Conservation (phyloP, 2,888 invertebrate genomes). For the Drosophila nr. fundita region DNA sequence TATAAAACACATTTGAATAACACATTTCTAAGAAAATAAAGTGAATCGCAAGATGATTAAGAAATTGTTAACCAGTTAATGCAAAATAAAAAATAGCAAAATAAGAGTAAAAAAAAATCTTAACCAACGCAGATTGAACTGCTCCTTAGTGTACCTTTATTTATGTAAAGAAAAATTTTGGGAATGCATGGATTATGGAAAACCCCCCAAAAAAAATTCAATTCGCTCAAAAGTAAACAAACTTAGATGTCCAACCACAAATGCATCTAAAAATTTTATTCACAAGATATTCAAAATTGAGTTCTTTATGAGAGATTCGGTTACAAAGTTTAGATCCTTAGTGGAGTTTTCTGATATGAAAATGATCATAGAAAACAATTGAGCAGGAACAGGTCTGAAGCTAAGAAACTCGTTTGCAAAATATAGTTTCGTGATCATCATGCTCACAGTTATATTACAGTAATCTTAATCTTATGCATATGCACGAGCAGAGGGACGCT, state of each 20-base stretch:
- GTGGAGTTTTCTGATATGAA: background rate
- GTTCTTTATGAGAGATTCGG: background rate
- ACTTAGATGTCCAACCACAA: background rate
- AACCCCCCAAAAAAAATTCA: background rate
- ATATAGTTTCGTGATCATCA: background rate
- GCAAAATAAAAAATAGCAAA: background rate
- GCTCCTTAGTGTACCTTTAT: background rate
- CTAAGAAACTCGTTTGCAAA: background rate
- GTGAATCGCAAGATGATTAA: background rate
- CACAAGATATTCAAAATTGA: background rate
- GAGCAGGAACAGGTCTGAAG: background rate
- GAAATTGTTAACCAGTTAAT: background rate
- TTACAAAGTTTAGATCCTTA: background rate
- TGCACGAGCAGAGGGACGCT: background rate
- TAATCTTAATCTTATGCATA: background rate
- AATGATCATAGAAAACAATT: background rate
- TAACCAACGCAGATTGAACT: background rate
- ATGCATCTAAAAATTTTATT: background rate
- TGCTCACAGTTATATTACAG: background rate
- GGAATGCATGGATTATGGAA: background rate
- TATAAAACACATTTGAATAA: background rate
- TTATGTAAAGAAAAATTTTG: background rate
- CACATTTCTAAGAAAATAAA: background rate
- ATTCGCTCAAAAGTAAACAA: background rate
- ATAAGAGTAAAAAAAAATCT: background rate